These are phyloP conservation scores for Pseudococcus longispinus DNA, from an alignment of 2,888 invertebrate genomes.

Conservation along the genomic window DNA sequence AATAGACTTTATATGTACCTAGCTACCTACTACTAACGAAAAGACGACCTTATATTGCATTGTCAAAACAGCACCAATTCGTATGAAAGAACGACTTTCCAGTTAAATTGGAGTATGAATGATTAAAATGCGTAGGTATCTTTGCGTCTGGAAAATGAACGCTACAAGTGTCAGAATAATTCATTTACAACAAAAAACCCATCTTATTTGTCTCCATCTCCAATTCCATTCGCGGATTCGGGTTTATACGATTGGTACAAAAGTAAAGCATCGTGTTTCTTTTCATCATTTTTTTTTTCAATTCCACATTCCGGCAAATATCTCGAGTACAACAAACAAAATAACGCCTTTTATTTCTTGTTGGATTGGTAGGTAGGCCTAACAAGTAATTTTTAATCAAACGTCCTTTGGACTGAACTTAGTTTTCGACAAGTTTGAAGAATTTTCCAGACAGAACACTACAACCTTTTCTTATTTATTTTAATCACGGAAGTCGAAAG, in stretches of 20 bases:
- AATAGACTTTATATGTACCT: neutral
- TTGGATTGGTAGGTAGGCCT: no score
- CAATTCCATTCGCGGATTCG: neutral
- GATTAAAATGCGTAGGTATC: neutral
- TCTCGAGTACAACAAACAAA: no score
- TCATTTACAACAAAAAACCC: neutral
- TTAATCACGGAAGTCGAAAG: no score
- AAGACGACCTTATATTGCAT: neutral
- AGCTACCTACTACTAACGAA: no score
- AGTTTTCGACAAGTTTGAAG: no score
- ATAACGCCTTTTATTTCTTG: no score
- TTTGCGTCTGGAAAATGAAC: neutral
- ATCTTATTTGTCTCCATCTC: neutral
- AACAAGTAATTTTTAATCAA: no score
- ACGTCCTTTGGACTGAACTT: no score
- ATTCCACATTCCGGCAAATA: neutral
- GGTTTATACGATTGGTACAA: neutral
- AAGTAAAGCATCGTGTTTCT: neutral
- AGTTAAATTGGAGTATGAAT: constrained; percentile 25
- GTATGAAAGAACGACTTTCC: neutral
- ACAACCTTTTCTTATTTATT: no score
- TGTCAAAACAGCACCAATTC: neutral
- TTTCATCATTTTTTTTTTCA: neutral
- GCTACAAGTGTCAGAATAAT: neutral
- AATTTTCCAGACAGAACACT: no score